phyloP scores from a whole-genome alignment of 2,888 invertebrate species.

The Strigamia transsilvanica region DNA sequence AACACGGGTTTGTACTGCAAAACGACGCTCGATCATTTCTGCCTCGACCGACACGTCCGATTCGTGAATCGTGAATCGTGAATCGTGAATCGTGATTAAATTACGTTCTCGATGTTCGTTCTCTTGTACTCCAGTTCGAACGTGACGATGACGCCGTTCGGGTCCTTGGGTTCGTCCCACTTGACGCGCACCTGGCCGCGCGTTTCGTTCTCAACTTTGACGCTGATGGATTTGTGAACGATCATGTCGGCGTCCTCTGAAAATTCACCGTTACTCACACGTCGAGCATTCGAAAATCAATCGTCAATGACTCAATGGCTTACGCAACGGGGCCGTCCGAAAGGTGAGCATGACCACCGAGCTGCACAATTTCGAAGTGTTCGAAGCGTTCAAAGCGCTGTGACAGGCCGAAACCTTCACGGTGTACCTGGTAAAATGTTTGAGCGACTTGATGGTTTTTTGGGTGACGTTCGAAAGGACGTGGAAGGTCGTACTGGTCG shows the following conservation, averaged over 20 bases:
- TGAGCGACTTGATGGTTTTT: constrained; percentile 65
- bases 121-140: constrained; percentile 81
- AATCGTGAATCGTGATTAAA: too few relatives aligned
- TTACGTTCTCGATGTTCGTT: constrained; percentile 72
- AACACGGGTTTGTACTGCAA: constrained; percentile 58
- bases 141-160: constrained; percentile 87
- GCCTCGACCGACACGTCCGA: too few relatives aligned
- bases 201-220: constrained; percentile 63
- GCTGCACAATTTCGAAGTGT: constrained; percentile 61
- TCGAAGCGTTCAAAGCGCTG: background rate
- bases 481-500: background rate
- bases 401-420: constrained; percentile 65
- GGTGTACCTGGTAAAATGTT: constrained; percentile 80
- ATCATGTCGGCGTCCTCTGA: constrained; percentile 76
- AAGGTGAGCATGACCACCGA: constrained; percentile 62
- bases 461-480: background rate
- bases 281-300: background rate
- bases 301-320: constrained; percentile 60
- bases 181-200: constrained; percentile 72
- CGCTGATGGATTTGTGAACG: constrained; percentile 66
- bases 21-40: background rate
- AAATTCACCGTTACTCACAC: constrained; percentile 56
- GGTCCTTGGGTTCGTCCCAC: constrained; percentile 83
- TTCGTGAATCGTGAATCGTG: too few relatives aligned
- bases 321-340: constrained; percentile 64